Base-by-base conservation (phyloP, 2,888 invertebrate genomes). In the Mythimna loreyi region DNA sequence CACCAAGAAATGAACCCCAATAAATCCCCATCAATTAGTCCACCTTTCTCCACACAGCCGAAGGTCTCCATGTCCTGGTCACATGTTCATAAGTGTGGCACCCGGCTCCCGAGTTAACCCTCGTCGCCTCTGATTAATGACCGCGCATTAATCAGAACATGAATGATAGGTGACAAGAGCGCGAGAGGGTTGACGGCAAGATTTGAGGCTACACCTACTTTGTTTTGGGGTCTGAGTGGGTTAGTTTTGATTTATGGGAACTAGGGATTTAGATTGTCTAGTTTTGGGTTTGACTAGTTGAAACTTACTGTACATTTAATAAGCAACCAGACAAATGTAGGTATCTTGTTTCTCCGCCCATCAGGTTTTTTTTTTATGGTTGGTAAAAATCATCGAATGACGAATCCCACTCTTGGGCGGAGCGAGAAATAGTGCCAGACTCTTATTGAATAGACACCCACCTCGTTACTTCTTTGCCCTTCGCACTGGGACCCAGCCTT, bases 101-200 rank as follows among this genome's bases (percentile, higher is more conserved):
- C 49, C 36, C 75, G 13, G 8, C 40, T 40, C 43, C 4, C 7
- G 43, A n/a, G 50, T 60, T 40, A 58, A 81, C 84, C 82, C 84
- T 56, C 67, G 66, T 64, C 84, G 62, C 57, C 43, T 57, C 61
- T 81, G 84, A 81, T 83, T 81, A 84, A 81, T 81, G 74, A 84
- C 81, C 9, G 58, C 28, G 50, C 78, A 81, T 81, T 84, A 84
- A 84, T 81, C 84, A 84, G 70, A 16, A 60, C 69, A 68, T 81
- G 81, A 84, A 55, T 74, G 84, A 82, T 72, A 59, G 69, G 16
- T 72, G 67, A 58, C 82, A 49, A 61, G 45, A 50, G 43, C 28
- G 40, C 43, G 57, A 63, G 78, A 75, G 75, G 75, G 80, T 80
- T 75, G 60, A 58, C 67, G 80, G 74, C 62, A 58, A 62, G 4